These are phyloP conservation scores for Sardinella longiceps DNA, from an alignment of 2,797 vertebrate species.

Conservation along the genomic window DNA sequence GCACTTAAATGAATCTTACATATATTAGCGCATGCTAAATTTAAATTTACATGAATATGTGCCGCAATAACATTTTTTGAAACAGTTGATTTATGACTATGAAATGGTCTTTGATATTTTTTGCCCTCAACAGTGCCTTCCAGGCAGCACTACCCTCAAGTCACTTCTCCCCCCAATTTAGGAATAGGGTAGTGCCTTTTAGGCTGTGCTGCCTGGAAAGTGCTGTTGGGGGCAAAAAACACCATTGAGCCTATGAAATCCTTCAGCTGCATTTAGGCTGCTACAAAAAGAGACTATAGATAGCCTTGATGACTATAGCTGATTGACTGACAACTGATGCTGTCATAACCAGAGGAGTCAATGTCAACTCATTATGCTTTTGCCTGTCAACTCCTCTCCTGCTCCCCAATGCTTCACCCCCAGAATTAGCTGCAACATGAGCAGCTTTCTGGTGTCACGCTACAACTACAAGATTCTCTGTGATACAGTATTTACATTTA, in stretches of 20 bases:
- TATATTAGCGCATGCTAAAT: neutral
- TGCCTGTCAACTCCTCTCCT: constrained; percentile 24
- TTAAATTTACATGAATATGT: neutral
- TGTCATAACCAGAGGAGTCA: neutral
- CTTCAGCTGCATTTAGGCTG: constrained; percentile 10
- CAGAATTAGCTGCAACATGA: constrained; percentile 14
- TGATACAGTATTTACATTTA: too few species aligned
- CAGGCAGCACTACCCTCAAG: too few species aligned
- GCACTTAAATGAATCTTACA: neutral
- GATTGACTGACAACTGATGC: constrained; percentile 6
- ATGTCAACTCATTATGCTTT: neutral
- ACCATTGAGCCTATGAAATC: too few species aligned
- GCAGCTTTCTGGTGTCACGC: constrained; percentile 44
- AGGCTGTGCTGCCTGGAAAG: too few species aligned
- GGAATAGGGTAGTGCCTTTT: too few species aligned
- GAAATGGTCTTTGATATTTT: too few species aligned
- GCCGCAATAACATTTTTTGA: neutral
- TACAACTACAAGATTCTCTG: neutral
- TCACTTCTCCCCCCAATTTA: too few species aligned
- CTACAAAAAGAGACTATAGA: neutral
- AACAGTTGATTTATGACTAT: neutral
- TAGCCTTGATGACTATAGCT: neutral
- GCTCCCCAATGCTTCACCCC: neutral
- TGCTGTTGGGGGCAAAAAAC: too few species aligned
- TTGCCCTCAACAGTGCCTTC: too few species aligned